Conservation (phyloP, 2,888 invertebrate species). For the Latrodectus hesperus region DNA sequence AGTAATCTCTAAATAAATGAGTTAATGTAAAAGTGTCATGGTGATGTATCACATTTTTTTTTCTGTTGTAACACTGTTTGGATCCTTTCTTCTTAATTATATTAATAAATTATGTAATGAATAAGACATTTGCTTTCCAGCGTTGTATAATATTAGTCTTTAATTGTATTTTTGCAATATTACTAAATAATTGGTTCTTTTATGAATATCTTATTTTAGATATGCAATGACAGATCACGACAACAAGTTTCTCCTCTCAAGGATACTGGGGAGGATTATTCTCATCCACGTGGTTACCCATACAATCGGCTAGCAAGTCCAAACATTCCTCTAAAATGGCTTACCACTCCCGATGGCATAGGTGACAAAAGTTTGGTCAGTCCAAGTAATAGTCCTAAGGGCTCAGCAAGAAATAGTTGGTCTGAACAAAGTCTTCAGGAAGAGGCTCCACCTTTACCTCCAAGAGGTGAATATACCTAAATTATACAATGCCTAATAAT, state of each 20-base stretch:
- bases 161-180: not conserved
- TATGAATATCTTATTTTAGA: not conserved
- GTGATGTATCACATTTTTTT: no score
- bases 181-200: not conserved
- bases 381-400: slow-evolving; percentile 49
- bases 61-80: no score
- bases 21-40: no score
- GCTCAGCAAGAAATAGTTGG: slow-evolving; percentile 66
- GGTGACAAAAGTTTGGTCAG: slow-evolving; percentile 39
- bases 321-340: slow-evolving; percentile 61
- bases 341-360: slow-evolving; percentile 58
- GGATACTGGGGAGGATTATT: slow-evolving; percentile 60
- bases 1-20: no score
- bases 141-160: no score
- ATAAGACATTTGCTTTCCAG: no score
- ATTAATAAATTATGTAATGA: no score
- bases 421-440: slow-evolving; percentile 61
- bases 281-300: slow-evolving; percentile 59
- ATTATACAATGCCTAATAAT: not conserved
- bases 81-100: no score
- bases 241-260: slow-evolving; percentile 59
- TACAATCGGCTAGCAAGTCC: slow-evolving; percentile 60
- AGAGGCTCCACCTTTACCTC: slow-evolving; percentile 68
- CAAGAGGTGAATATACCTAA: slow-evolving; percentile 42
- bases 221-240: slow-evolving; percentile 51